A percentile compares a stretch with the other conserved stretches of the same genome.
phyloP scores from a whole-genome alignment of 2,888 invertebrate genomes.

The Galerucella pusilla region DNA sequence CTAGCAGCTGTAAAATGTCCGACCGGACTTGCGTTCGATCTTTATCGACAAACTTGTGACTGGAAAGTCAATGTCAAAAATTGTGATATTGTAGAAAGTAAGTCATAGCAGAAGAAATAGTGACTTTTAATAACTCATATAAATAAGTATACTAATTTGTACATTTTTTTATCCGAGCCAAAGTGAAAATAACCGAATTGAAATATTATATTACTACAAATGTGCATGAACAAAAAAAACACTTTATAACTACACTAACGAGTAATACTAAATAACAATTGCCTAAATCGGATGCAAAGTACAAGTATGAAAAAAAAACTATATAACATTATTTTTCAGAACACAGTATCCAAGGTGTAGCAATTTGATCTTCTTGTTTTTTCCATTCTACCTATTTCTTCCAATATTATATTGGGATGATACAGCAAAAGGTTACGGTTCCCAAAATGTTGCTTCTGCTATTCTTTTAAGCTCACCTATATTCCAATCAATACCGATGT shows the following conservation, averaged over 20 bases:
- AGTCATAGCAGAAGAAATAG: conserved; percentile 69
- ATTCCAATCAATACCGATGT: no score
- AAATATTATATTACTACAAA: neutral
- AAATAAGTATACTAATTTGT: neutral
- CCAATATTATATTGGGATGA: no score
- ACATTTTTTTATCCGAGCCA: conserved; percentile 1
- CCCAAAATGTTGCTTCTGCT: no score
- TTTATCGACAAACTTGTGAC: conserved; percentile 94
- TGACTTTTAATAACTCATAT: conserved; percentile 49
- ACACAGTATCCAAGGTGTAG: no score
- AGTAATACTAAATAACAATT: neutral
- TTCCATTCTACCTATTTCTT: no score
- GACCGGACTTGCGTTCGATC: conserved; percentile 91
- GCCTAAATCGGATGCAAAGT: neutral
- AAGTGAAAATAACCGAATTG: neutral
- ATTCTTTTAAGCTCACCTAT: no score
- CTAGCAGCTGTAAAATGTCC: conserved; percentile 92
- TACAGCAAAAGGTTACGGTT: no score
- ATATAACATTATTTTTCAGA: neutral
- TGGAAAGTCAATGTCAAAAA: conserved; percentile 97
- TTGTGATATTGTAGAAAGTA: conserved; percentile 94
- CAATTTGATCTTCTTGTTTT: no score
- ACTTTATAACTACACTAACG: neutral
- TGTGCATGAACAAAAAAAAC: neutral
- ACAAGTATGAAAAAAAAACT: neutral